Evolutionary conservation across 2,113 vertebrate species (phyloP), one percentile per base, ranked within the genome.

Genomic region (Sander lucioperca): DNA sequence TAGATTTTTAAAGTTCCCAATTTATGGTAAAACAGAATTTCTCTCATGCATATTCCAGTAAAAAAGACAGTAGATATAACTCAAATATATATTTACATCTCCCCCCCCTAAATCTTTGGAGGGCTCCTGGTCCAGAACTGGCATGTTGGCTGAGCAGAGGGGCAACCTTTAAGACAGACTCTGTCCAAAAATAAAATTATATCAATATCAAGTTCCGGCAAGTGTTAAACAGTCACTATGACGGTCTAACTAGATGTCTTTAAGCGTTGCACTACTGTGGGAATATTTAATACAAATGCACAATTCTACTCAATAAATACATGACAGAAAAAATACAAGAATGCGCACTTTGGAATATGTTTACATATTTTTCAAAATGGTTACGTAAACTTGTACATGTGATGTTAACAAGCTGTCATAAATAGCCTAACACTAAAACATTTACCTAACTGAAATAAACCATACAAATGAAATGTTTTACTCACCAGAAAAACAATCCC

Each of bases 1-100:
- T 43, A 19, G 5, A 30, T 64, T 58, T 45, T 15, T 27, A n/a
- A 57, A 0, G 0, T 12, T 39, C 27, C 11, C 50, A 6, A 4
- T 59, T 67, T 1, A 16, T 45, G 50, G 2, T 6, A 56, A 79
- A 80, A 70, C 25, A 12, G 9, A 2, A 45, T 59, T 72, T 51
- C 16, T 65, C 1, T 59, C 50, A 51, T 77, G 11, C 16, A 62
- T n/a, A 43, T 56, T 65, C 9, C 14, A 63, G 33, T 56, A 3
- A 73, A 78, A 66, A 36, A 14, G n/a, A 77, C 43, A 9, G 27
- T 36, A 62, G 56, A 5, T 19, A 65, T 54, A 62, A 45, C 4
- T 39, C 1, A 80, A 5, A 79, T 39, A 51, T 13, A 87, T 80
- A 93, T 80, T 95, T 95, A 96, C 95, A 90, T 90, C 80, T 33